Evolutionary conservation across 1,140 invertebrate genomes (phyloP).

Genomic region (Muscidifurax raptorellus): DNA sequence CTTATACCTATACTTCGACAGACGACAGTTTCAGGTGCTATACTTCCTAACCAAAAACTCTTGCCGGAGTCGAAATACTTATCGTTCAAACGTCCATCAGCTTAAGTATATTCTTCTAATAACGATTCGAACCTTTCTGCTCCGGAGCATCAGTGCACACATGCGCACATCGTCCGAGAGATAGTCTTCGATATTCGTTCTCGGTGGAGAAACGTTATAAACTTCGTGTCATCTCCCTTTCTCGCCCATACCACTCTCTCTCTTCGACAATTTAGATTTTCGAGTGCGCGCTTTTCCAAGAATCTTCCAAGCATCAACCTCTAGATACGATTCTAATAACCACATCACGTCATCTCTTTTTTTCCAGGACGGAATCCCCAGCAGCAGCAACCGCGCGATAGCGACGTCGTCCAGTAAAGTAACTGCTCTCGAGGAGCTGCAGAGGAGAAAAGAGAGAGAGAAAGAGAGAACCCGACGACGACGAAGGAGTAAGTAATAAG

Average conservation of each 20-base stretch:
- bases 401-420: background rate
- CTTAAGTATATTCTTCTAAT: background rate
- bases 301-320: background rate
- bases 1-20: no score
- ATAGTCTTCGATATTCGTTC: no score
- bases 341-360: background rate
- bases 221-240: background rate
- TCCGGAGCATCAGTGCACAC: background rate
- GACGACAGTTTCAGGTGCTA: no score
- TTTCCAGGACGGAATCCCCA: background rate
- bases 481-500: background rate
- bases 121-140: background rate
- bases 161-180: background rate
- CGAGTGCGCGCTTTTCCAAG: background rate
- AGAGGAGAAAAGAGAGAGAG: slow-evolving; percentile 18
- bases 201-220: background rate
- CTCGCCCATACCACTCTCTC: background rate
- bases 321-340: no score
- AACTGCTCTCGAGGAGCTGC: background rate
- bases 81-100: no score
- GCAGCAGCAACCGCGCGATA: background rate
- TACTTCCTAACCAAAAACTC: no score
- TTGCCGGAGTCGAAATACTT: no score
- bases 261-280: background rate
- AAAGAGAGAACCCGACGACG: background rate